Evolutionary conservation across 2,888 invertebrate species (phyloP).

Genomic region (Phytoseiulus persimilis): DNA sequence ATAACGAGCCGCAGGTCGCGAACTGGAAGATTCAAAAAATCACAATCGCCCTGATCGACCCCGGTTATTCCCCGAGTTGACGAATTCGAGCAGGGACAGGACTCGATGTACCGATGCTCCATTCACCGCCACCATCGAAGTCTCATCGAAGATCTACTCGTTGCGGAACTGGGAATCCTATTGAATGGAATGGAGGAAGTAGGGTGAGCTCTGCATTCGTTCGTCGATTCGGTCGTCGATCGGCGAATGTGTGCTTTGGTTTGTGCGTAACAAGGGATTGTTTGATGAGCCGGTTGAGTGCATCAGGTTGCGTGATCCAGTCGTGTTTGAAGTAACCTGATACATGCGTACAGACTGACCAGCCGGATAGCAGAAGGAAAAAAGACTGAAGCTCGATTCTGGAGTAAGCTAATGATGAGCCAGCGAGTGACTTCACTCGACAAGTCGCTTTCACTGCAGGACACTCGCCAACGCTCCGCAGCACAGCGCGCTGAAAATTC

Average conservation of each 20-base stretch:
- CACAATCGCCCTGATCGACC: no score
- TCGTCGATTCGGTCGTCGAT: not conserved
- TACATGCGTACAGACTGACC: not conserved
- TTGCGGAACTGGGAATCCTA: not conserved
- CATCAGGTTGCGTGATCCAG: not conserved
- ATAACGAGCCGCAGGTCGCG: no score
- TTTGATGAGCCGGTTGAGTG: not conserved
- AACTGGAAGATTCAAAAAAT: no score
- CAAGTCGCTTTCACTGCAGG: not conserved
- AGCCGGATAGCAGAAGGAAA: no score
- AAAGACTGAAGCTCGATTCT: not conserved
- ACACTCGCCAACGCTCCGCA: not conserved
- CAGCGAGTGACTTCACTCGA: not conserved
- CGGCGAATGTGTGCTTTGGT: not conserved
- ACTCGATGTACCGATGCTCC: no score
- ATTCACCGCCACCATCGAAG: no score
- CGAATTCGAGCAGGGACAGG: no score
- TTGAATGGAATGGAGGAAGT: not conserved
- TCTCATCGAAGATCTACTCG: not conserved
- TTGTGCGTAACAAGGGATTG: not conserved
- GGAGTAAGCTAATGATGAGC: not conserved
- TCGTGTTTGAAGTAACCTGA: slow-evolving; percentile 5
- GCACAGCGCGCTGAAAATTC: not conserved
- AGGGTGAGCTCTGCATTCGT: not conserved
- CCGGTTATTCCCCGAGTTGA: no score